A percentile compares a stretch with the other conserved stretches of the same genome.
phyloP scores from a whole-genome alignment of 1,140 invertebrate genomes.

The Sycobia sp. region DNA sequence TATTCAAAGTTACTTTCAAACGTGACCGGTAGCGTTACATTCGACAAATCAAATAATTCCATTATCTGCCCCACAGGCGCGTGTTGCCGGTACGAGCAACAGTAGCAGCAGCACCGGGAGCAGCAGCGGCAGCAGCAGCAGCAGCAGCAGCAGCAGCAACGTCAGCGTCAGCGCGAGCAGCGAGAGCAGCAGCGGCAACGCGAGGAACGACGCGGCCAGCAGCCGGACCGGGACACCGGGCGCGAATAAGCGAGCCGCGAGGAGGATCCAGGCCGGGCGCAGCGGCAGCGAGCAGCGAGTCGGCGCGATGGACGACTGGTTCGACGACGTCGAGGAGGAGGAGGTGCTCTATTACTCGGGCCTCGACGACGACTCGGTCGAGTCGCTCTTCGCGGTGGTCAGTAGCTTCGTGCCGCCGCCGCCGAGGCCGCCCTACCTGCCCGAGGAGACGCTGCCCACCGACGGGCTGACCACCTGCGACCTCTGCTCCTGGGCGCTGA shows the following conservation, averaged over 20 bases:
- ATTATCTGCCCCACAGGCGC: constrained; percentile 46
- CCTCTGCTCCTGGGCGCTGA: constrained; percentile 71
- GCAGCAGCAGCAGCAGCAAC: background rate
- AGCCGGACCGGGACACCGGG: background rate
- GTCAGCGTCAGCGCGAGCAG: too few species aligned
- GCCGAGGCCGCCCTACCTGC: constrained; percentile 68
- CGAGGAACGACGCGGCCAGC: constrained; percentile 55
- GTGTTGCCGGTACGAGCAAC: constrained; percentile 50
- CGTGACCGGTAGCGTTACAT: too few species aligned
- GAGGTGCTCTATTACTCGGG: constrained; percentile 67
- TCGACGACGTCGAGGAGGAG: constrained; percentile 64
- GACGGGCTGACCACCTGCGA: constrained; percentile 76
- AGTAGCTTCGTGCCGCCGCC: constrained; percentile 71
- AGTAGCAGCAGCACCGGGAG: constrained; percentile 54
- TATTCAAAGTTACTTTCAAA: too few species aligned
- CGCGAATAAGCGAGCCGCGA: too few species aligned
- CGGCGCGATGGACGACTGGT: constrained; percentile 55
- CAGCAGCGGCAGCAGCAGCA: constrained; percentile 41
- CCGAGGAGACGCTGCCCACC: constrained; percentile 65
- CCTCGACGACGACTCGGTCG: constrained; percentile 65
- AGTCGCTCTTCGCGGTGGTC: constrained; percentile 69
- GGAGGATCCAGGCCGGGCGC: background rate
- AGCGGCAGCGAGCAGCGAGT: background rate
- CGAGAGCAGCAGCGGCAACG: background rate
- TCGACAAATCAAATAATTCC: too few species aligned